A percentile compares a stretch with the other conserved stretches of the same genome.
These are phyloP conservation scores for Peromyscus maniculatus DNA, from an alignment of 2,113 vertebrate species.

Conservation along the genomic window DNA sequence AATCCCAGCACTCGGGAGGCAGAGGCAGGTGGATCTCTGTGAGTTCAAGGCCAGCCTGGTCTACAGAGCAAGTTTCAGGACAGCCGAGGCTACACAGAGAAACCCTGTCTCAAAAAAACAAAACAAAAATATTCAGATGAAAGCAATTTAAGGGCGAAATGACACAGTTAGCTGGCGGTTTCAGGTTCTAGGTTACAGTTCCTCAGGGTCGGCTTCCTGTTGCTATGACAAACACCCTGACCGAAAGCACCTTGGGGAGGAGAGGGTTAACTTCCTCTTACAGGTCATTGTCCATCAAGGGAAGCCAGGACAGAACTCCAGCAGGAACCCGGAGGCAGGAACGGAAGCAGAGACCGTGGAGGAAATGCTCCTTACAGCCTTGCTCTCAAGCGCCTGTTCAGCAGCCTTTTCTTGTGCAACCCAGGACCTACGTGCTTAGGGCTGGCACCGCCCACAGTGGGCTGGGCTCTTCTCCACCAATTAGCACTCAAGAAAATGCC, in stretches of 20 bases:
- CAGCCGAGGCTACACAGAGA: not conserved
- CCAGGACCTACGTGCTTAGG: not conserved
- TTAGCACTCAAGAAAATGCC: not conserved
- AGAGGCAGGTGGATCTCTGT: not conserved
- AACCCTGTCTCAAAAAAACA: not conserved
- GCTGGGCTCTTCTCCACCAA: not conserved
- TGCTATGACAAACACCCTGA: not conserved
- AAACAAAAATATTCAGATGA: not conserved
- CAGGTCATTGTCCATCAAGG: not conserved
- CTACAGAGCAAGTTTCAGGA: not conserved
- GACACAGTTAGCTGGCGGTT: not conserved
- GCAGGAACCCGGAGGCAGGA: not conserved
- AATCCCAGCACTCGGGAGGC: not conserved
- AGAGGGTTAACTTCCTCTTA: not conserved
- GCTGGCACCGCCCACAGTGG: not conserved
- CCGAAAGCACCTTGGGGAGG: not conserved
- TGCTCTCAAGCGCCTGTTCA: not conserved
- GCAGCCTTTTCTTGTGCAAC: not conserved
- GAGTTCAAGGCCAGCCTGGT: not conserved
- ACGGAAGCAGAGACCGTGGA: not conserved
- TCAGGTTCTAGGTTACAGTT: not conserved
- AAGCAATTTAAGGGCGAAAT: not conserved
- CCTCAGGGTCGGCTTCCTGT: not conserved
- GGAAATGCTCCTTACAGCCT: not conserved
- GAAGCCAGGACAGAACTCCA: not conserved